Base-by-base conservation (phyloP, 2,888 invertebrate genomes). In the Rhamnusium bicolor region DNA sequence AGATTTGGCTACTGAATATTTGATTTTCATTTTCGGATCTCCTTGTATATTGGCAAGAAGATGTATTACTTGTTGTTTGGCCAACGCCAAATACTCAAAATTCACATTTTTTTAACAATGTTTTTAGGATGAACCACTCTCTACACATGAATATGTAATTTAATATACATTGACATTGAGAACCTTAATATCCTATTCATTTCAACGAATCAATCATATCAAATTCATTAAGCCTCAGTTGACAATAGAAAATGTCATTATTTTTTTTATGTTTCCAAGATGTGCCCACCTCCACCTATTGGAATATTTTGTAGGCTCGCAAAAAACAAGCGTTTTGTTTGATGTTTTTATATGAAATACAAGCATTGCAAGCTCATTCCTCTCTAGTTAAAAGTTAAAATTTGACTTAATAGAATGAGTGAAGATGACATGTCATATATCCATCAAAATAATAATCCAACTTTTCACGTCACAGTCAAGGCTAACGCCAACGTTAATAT, bases 401-500 rank as follows among this genome's bases (percentile, higher is more conserved):
- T 65, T 65, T 53, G 19, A 65, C 53, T 63, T 65, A 29, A 53
- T 19, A 53, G 32, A 65, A 29, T 65, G 16, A 10, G n/a, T 6
- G 18, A 19, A 51, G 53, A 53, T 65, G 53, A 65, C 65, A 32
- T 32, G 16, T 65, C 19, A 53, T 32, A 58, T 58, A 29, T 32
- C 29, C 32, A 3, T 18, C 32, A 32, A 32, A 29, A 58, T 18
- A 29, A 32, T 16, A 58, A 40, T 1, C 27, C n/a, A 10, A 56
- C 24, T 63, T 49, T 27, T 47, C 16, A 12, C 10, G 29, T 32
- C 53, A 53, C 40, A 53, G 65, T 65, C 65, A 65, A 65, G 65
- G 65, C n/a, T 10, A 53, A 53, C 14, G 2, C 62, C 21, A 6
- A 32, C 12, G 40, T n/a, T 18, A 21, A 7, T 12, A 18, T 18